Percentiles rank a stretch among this genome's conserved stretches.
Evolutionary conservation across 2,113 vertebrate genomes (phyloP).

Genomic region (Gallinago jamesoni): DNA sequence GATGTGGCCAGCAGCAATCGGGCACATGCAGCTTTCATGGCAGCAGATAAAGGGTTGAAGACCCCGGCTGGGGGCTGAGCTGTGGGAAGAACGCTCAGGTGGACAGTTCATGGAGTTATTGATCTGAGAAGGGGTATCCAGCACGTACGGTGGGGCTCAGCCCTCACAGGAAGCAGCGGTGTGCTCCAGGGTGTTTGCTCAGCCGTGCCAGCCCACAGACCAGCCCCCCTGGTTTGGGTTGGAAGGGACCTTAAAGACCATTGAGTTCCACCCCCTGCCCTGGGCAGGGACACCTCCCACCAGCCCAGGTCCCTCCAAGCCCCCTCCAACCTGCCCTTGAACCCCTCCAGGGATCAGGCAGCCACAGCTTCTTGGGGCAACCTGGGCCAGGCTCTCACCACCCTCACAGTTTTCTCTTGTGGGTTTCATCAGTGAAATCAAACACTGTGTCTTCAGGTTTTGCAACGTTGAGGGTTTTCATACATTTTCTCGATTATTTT

Average conservation of each 20-base stretch:
- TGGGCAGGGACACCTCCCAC: too few relatives aligned
- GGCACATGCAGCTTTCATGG: background rate
- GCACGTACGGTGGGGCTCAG: fast-evolving
- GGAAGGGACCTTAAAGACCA: too few relatives aligned
- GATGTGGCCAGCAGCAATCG: background rate
- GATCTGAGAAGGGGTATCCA: background rate
- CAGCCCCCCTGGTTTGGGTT: too few relatives aligned
- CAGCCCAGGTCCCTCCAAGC: too few relatives aligned
- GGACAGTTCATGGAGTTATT: background rate
- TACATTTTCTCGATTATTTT: background rate
- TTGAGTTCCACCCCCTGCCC: too few relatives aligned
- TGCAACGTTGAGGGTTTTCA: background rate
- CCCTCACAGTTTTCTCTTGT: background rate
- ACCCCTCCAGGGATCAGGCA: background rate
- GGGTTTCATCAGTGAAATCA: background rate
- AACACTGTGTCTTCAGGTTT: background rate
- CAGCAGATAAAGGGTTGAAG: background rate
- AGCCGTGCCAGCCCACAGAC: background rate
- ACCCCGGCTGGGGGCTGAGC: background rate
- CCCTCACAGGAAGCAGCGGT: background rate
- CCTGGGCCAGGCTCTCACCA: background rate
- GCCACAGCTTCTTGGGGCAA: background rate
- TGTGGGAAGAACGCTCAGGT: background rate
- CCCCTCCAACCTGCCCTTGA: too few relatives aligned
- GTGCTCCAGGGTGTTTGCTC: background rate